Evolutionary conservation across 2,888 invertebrate species (phyloP).

Genomic region (Yponomeuta malinellus): DNA sequence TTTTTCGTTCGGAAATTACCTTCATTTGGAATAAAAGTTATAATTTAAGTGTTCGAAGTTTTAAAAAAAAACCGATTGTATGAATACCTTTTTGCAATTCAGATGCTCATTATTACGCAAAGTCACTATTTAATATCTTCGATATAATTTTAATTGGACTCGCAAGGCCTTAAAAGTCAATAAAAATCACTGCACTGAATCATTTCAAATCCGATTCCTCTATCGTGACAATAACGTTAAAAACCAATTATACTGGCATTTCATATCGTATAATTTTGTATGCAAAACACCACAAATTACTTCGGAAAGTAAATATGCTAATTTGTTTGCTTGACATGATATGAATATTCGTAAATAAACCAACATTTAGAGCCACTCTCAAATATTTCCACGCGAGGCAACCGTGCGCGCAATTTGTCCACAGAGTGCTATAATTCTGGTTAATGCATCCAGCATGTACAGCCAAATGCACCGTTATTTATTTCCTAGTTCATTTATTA

Average conservation of each 20-base stretch:
- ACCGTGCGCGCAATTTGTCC: background rate
- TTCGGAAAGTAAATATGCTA: constrained; percentile 10
- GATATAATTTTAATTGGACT: no score
- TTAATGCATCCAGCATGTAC: background rate
- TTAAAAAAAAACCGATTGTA: no score
- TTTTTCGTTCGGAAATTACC: no score
- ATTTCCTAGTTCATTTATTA: background rate
- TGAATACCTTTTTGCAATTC: no score
- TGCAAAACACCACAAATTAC: constrained; percentile 9
- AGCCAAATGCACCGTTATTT: background rate
- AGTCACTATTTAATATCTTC: no score
- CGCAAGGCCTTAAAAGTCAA: no score
- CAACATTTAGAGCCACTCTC: constrained; percentile 1
- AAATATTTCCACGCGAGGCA: constrained; percentile 22
- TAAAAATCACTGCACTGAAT: no score
- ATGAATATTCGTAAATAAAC: constrained; percentile 10
- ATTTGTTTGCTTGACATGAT: background rate
- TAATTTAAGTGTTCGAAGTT: no score
- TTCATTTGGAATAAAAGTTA: no score
- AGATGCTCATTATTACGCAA: no score
- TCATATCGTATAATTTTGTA: background rate
- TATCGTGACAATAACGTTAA: background rate
- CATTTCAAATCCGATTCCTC: background rate
- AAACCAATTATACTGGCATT: background rate
- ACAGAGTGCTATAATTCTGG: constrained; percentile 1